A percentile compares a stretch with the other conserved stretches of the same genome.
These are phyloP conservation scores for Hippocampus barbouri DNA, from an alignment of 2,113 vertebrate genomes.

Conservation along the genomic window DNA sequence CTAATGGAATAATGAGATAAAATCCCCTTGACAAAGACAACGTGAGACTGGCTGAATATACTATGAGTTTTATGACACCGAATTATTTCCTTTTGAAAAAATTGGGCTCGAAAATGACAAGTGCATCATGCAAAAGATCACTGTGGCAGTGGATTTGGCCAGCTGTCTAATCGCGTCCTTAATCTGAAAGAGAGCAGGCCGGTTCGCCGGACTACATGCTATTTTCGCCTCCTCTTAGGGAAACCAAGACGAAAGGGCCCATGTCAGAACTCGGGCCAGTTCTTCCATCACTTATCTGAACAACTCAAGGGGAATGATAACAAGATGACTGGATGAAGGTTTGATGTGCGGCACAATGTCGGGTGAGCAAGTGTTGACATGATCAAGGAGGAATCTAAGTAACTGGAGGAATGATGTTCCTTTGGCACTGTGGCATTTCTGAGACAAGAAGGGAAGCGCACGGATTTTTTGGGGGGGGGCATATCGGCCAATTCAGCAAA, in stretches of 20 bases:
- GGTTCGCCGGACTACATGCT: background rate
- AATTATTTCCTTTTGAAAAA: too few species aligned
- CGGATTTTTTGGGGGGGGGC: background rate
- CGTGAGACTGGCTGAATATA: too few species aligned
- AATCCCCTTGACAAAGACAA: too few species aligned
- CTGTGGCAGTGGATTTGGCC: background rate
- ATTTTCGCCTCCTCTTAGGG: conserved; percentile 2
- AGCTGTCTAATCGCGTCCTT: background rate
- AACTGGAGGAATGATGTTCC: background rate
- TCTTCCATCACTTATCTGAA: conserved; percentile 9
- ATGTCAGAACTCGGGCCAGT: background rate
- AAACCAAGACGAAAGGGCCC: conserved; percentile 2
- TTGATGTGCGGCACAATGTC: background rate
- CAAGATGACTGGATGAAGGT: conserved; percentile 4
- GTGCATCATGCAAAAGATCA: background rate
- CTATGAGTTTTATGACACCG: too few species aligned
- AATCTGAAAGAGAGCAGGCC: background rate
- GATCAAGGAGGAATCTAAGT: conserved; percentile 1
- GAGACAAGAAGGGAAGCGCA: background rate
- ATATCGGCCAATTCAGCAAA: background rate
- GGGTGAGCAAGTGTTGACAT: conserved; percentile 10
- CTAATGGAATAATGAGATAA: too few species aligned
- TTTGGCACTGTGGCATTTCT: conserved; percentile 2
- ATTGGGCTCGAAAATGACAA: background rate
- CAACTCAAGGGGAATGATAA: conserved; percentile 10